phyloP scores from a whole-genome alignment of 2,113 vertebrate species.

The Pseudorhombus dupliciocellatus region DNA sequence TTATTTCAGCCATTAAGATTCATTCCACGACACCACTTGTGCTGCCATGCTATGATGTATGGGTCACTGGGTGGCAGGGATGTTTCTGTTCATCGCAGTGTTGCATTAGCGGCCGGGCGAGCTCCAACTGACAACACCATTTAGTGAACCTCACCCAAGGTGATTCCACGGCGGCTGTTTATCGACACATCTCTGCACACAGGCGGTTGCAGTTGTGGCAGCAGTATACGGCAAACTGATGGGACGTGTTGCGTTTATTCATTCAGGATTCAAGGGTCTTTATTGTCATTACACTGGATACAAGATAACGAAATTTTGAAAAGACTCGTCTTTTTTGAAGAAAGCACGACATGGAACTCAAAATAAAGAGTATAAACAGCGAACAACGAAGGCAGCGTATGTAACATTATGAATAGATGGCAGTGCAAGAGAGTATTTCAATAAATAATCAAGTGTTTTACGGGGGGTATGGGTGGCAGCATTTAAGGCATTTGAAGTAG shows the following conservation, averaged over 20 bases:
- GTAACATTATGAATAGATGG: no score
- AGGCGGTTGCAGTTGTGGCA: slow-evolving; percentile 24
- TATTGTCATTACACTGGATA: no score
- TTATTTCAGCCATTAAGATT: slow-evolving; percentile 28
- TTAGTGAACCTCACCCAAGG: slow-evolving; percentile 17
- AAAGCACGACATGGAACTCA: no score
- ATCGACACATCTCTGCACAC: slow-evolving; percentile 17
- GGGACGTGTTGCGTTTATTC: slow-evolving; percentile 4
- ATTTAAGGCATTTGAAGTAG: no score
- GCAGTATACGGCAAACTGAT: slow-evolving; percentile 24
- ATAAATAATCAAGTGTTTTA: no score
- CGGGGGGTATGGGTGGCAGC: no score
- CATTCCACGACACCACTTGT: slow-evolving; percentile 17
- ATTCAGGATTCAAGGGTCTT: no score
- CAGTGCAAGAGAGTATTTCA: no score
- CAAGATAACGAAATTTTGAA: no score
- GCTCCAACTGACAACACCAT: slow-evolving; percentile 24
- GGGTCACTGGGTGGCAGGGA: slow-evolving; percentile 31
- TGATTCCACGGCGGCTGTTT: slow-evolving; percentile 29
- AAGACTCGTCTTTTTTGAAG: no score
- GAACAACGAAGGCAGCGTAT: no score
- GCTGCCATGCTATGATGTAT: slow-evolving; percentile 35
- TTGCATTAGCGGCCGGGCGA: slow-evolving; percentile 25
- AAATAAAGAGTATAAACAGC: no score
- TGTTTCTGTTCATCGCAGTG: slow-evolving; percentile 17